phyloP scores from a whole-genome alignment of 2,888 invertebrate species.

The Norana najaformis region DNA sequence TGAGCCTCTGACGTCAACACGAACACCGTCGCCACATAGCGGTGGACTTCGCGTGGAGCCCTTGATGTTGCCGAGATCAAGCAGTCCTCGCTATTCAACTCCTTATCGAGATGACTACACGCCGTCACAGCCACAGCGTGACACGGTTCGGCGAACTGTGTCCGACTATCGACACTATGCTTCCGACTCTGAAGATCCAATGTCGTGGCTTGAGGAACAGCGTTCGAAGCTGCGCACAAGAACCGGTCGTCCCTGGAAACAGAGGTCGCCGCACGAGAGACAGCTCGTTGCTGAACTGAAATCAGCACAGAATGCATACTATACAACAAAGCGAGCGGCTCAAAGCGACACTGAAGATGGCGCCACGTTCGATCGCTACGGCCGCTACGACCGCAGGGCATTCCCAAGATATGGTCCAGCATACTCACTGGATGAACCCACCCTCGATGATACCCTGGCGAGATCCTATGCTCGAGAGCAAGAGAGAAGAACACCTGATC shows the following conservation, averaged over 20 bases:
- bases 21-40: background rate
- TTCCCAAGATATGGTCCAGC: background rate
- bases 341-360: conserved; percentile 64
- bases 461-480: conserved; percentile 20
- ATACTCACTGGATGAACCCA: conserved; percentile 18
- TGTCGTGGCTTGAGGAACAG: conserved; percentile 60
- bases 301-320: conserved; percentile 51
- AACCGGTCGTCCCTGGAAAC: conserved; percentile 43
- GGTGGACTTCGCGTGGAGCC: background rate
- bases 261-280: conserved; percentile 68
- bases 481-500: conserved; percentile 32
- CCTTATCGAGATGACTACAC: background rate
- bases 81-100: background rate
- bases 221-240: conserved; percentile 55
- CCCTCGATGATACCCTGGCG: background rate
- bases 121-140: background rate
- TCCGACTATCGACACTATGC: conserved; percentile 38
- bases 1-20: background rate
- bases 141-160: background rate
- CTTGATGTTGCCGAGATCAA: background rate
- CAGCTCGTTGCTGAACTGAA: conserved; percentile 74
- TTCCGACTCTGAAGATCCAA: conserved; percentile 43
- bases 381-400: background rate
- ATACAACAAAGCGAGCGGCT: conserved; percentile 61
- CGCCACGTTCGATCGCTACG: conserved; percentile 37